phyloP scores from a whole-genome alignment of 2,888 invertebrate species.

The Acronicta alni region DNA sequence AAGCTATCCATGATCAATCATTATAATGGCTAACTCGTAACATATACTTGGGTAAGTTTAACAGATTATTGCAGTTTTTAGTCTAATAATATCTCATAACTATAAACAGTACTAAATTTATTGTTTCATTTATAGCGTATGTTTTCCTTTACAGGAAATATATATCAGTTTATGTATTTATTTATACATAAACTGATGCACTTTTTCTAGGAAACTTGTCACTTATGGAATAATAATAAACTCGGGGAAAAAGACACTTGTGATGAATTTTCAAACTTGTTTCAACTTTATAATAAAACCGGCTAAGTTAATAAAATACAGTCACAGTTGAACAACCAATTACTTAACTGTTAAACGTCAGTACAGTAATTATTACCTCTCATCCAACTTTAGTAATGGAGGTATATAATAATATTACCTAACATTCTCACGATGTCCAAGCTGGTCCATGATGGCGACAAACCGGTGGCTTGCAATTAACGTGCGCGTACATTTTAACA shows the following conservation, averaged over 20 bases:
- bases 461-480: slow-evolving; percentile 55
- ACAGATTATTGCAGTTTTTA: slow-evolving; percentile 21
- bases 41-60: slow-evolving; percentile 5
- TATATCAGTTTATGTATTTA: too few species aligned
- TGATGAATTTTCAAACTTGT: too few species aligned
- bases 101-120: slow-evolving; percentile 8
- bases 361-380: too few species aligned
- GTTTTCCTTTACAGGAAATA: slow-evolving; percentile 25
- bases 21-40: slow-evolving; percentile 11
- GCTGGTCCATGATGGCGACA: slow-evolving; percentile 27
- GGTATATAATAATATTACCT: too few species aligned
- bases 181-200: neutral
- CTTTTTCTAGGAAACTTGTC: slow-evolving; percentile 6
- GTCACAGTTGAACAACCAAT: neutral
- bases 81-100: slow-evolving; percentile 6
- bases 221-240: slow-evolving; percentile 7
- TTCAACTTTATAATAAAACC: too few species aligned
- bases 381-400: slow-evolving; percentile 2
- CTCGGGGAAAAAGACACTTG: neutral
- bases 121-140: slow-evolving; percentile 1
- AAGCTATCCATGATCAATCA: slow-evolving; percentile 9
- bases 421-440: slow-evolving; percentile 68
- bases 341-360: neutral
- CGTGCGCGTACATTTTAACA: slow-evolving; percentile 48
- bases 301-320: neutral